A percentile compares a stretch with the other conserved stretches of the same genome.
Evolutionary conservation across 2,113 vertebrate genomes (phyloP).

Genomic region (Calonectris borealis): DNA sequence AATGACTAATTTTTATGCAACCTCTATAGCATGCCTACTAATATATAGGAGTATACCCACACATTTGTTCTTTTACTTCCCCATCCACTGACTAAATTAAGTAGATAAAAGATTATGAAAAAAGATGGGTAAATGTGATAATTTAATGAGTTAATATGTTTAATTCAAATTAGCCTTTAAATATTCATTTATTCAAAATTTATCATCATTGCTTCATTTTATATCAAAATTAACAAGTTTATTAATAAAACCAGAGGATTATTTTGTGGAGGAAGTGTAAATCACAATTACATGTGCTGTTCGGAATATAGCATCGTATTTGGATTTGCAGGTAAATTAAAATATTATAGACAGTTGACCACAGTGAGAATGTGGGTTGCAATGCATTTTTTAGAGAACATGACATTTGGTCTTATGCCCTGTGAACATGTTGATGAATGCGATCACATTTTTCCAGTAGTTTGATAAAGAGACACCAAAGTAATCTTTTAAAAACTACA

Average conservation of each 20-base stretch:
- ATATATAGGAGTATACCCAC: not conserved
- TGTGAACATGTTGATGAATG: not conserved
- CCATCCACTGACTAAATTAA: not conserved
- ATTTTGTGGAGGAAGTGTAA: not conserved
- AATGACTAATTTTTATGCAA: not conserved
- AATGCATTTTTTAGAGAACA: not conserved
- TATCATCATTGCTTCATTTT: not conserved
- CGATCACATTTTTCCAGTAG: not conserved
- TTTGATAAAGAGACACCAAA: not conserved
- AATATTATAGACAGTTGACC: not conserved
- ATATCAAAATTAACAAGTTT: not conserved
- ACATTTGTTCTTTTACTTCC: not conserved
- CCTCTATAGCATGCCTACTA: not conserved
- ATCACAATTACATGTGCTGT: not conserved
- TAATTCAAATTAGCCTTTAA: not conserved
- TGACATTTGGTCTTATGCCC: not conserved
- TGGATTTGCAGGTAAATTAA: not conserved
- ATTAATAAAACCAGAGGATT: not conserved
- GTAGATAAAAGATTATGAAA: not conserved
- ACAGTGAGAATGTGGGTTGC: not conserved
- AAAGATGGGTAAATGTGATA: not conserved
- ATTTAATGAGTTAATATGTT: not conserved
- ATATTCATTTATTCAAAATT: not conserved
- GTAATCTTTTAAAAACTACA: not conserved
- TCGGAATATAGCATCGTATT: not conserved